phyloP scores from a whole-genome alignment of 2,797 vertebrate genomes.

The Chelmon rostratus region DNA sequence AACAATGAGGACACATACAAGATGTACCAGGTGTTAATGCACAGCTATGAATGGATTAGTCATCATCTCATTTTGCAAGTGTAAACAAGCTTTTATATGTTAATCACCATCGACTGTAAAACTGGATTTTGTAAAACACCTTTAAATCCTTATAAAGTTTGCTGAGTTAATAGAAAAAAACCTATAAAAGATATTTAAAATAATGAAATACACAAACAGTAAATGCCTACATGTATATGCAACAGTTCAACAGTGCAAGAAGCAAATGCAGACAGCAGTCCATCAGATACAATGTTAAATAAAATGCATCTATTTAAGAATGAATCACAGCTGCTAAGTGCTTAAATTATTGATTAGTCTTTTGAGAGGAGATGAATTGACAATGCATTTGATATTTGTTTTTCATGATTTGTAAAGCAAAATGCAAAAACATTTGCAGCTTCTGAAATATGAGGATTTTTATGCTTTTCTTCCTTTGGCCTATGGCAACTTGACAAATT shows the following conservation, averaged over 20 bases:
- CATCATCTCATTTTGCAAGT: not conserved
- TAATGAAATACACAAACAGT: not conserved
- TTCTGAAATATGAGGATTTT: too few relatives aligned
- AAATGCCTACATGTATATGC: not conserved
- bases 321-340: not conserved
- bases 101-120: not conserved
- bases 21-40: conserved; percentile 17
- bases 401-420: not conserved
- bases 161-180: not conserved
- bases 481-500: too few relatives aligned
- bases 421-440: too few relatives aligned
- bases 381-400: too few relatives aligned
- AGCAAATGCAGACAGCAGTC: not conserved
- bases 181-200: too few relatives aligned
- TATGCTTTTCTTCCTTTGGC: too few relatives aligned
- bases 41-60: not conserved
- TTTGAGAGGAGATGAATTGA: not conserved
- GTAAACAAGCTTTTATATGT: not conserved
- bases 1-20: not conserved
- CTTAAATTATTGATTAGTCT: not conserved
- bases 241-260: not conserved
- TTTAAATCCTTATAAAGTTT: not conserved
- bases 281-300: not conserved
- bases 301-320: not conserved
- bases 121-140: not conserved